These are phyloP conservation scores for Linurgus olivaceus DNA, from an alignment of 2,797 vertebrate genomes.

Conservation along the genomic window DNA sequence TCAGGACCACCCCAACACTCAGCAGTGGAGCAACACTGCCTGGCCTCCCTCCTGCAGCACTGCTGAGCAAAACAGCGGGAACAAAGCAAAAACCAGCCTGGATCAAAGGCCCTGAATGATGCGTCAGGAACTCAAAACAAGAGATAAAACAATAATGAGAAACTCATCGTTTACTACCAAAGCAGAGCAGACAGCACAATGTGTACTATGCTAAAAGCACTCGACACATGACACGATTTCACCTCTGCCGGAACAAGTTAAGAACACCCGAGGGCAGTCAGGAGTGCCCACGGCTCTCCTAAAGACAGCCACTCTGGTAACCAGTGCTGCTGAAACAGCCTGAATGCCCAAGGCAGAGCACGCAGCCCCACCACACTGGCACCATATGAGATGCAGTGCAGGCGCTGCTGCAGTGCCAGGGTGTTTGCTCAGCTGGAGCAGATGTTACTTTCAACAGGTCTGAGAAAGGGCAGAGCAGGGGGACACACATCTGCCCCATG, in stretches of 20 bases:
- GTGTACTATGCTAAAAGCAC: neutral
- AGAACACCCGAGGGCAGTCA: neutral
- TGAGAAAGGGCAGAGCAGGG: neutral
- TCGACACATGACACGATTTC: neutral
- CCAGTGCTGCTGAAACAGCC: accelerated
- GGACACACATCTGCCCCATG: neutral
- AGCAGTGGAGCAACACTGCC: neutral
- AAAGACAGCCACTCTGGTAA: accelerated
- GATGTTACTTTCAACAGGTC: neutral
- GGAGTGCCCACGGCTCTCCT: neutral
- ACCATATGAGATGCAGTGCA: accelerated
- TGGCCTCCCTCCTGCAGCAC: accelerated
- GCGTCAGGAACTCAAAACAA: neutral
- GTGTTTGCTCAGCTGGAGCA: neutral
- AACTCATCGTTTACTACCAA: neutral
- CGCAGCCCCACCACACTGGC: accelerated
- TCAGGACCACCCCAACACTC: neutral
- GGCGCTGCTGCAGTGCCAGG: neutral
- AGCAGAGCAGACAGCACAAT: neutral
- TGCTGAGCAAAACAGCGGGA: neutral
- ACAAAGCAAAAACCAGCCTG: neutral
- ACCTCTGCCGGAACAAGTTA: neutral
- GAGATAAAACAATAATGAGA: neutral
- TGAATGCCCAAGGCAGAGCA: neutral
- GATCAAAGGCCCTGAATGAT: neutral